Evolutionary conservation across 2,888 invertebrate genomes (phyloP).

Genomic region (Luffia ferchaultella): DNA sequence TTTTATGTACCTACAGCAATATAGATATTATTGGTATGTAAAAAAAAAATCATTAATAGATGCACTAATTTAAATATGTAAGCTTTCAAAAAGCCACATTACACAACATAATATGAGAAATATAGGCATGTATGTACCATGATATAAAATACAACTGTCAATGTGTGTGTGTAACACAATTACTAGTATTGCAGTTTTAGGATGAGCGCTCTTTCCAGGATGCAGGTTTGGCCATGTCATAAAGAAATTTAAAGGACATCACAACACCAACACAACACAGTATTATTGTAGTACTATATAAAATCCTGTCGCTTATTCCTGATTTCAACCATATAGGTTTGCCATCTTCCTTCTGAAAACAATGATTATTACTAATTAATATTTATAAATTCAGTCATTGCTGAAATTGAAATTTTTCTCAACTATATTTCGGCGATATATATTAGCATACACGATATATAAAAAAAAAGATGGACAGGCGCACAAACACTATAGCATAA

Average conservation of each 20-base stretch:
- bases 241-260: slow-evolving; percentile 16
- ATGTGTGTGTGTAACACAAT: no score
- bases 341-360: slow-evolving; percentile 31
- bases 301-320: slow-evolving; percentile 29
- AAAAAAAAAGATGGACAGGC: no score
- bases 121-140: not conserved
- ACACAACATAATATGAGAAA: not conserved
- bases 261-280: slow-evolving; percentile 19
- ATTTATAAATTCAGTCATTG: no score
- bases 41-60: no score
- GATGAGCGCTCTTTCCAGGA: slow-evolving; percentile 21
- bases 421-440: no score
- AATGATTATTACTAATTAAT: not conserved
- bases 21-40: no score
- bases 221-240: slow-evolving; percentile 23
- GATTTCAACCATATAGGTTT: slow-evolving; percentile 34
- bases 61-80: not conserved
- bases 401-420: no score
- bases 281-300: slow-evolving; percentile 24
- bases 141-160: no score
- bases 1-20: no score
- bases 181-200: no score
- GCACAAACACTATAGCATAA: no score
- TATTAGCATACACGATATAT: no score
- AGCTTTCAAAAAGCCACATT: not conserved